Evolutionary conservation across 2,888 invertebrate genomes (phyloP).

Genomic region (Apamea anceps): DNA sequence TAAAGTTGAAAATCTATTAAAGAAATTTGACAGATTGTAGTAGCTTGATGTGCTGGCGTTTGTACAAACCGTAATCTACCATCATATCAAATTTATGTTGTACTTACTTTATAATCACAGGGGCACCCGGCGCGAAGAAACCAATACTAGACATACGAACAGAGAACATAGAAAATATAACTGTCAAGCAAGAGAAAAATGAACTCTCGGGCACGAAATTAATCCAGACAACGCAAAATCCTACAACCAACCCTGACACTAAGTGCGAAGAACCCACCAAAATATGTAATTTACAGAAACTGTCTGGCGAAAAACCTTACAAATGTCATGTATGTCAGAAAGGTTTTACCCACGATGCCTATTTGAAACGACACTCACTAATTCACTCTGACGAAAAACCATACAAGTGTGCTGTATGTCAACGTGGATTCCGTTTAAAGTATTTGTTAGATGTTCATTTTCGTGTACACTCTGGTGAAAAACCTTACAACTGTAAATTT

Average conservation of each 20-base stretch:
- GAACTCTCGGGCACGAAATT: neutral
- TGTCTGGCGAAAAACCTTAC: conserved; percentile 11
- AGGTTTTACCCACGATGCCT: neutral
- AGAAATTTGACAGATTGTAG: too few relatives aligned
- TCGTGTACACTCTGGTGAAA: conserved; percentile 26
- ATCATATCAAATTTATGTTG: neutral
- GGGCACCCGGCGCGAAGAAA: neutral
- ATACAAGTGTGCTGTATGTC: conserved; percentile 18
- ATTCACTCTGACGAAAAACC: conserved; percentile 21
- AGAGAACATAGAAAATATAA: neutral
- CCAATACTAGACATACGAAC: neutral
- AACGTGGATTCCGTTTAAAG: conserved; percentile 19
- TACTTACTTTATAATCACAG: conserved; percentile 13
- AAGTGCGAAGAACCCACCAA: neutral
- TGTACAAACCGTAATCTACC: neutral
- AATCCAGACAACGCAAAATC: neutral
- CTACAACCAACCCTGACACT: neutral
- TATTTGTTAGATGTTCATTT: conserved; percentile 6
- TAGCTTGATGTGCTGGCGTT: too few relatives aligned
- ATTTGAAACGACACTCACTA: conserved; percentile 6
- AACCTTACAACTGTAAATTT: conserved; percentile 27
- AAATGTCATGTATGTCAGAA: conserved; percentile 18
- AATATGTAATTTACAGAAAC: neutral
- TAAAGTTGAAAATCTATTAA: too few relatives aligned
- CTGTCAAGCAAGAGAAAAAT: neutral